phyloP scores from a whole-genome alignment of 2,113 vertebrate genomes.

The Cichladusa arquata region DNA sequence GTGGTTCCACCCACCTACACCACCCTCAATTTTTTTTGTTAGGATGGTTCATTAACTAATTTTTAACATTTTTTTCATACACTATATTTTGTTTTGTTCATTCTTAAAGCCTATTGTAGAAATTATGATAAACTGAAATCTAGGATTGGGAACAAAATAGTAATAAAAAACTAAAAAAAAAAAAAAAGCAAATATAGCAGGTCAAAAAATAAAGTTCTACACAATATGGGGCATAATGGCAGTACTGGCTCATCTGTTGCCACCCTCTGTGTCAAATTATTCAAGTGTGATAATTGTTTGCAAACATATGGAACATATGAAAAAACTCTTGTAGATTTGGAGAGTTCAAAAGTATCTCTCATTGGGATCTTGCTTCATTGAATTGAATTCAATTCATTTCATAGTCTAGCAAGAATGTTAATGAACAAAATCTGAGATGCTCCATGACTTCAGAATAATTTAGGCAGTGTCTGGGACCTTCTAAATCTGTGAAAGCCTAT shows the following conservation, averaged over 20 bases:
- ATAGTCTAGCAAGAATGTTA: neutral
- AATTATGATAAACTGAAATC: neutral
- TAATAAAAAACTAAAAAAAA: neutral
- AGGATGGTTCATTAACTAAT: neutral
- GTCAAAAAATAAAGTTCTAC: neutral
- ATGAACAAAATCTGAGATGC: neutral
- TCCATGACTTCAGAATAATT: neutral
- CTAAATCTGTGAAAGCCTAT: neutral
- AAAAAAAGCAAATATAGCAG: neutral
- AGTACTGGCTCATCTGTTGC: neutral
- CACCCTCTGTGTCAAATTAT: neutral
- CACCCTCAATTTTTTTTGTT: fast-evolving
- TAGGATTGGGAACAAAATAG: neutral
- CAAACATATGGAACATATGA: neutral
- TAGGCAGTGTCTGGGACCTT: neutral
- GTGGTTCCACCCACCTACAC: neutral
- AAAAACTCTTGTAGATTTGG: neutral
- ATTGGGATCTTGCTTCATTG: neutral
- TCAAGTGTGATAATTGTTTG: neutral
- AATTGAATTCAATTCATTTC: neutral
- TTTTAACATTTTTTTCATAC: neutral
- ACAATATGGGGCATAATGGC: neutral
- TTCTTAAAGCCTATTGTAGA: neutral
- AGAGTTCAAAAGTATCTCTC: neutral
- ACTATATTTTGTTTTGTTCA: neutral